Conservation (phyloP, 2,888 invertebrate genomes). For the Drosophila anomalata region DNA sequence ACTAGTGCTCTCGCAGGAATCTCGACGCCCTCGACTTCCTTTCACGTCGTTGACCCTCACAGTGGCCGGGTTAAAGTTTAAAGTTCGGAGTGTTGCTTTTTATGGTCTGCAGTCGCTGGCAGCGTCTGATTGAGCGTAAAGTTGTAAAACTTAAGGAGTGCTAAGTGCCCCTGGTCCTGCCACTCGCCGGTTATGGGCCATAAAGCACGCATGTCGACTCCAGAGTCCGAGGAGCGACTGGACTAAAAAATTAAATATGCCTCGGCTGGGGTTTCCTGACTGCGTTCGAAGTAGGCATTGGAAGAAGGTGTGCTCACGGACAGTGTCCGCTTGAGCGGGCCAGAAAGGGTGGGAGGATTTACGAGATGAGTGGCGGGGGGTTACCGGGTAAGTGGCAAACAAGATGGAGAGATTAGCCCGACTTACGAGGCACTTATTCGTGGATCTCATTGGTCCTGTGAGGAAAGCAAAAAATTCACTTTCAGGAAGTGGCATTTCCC, state of each 20-base stretch:
- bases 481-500: not conserved
- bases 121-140: slow-evolving; percentile 72
- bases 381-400: slow-evolving; percentile 18
- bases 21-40: slow-evolving; percentile 13
- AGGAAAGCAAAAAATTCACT: not conserved
- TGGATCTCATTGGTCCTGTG: slow-evolving; percentile 16
- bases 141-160: slow-evolving; percentile 80
- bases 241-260: slow-evolving; percentile 54
- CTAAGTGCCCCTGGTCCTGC: slow-evolving; percentile 59
- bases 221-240: slow-evolving; percentile 5
- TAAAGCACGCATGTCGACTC: slow-evolving; percentile 54
- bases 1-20: slow-evolving; percentile 8
- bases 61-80: slow-evolving; percentile 56
- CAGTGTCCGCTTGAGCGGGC: slow-evolving; percentile 16
- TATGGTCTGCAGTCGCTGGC: slow-evolving; percentile 42
- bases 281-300: not conserved
- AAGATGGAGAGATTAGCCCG: slow-evolving; percentile 50
- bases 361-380: slow-evolving; percentile 21
- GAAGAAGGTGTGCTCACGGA: slow-evolving; percentile 34
- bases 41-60: slow-evolving; percentile 2
- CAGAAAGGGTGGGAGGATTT: slow-evolving; percentile 33
- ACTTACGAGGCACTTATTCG: slow-evolving; percentile 37
- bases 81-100: slow-evolving; percentile 56
- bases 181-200: slow-evolving; percentile 62
- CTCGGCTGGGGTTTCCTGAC: slow-evolving; percentile 17